A percentile compares a stretch with the other conserved stretches of the same genome.
Conservation (phyloP, 2,888 invertebrate species). For the Acleris cristana region DNA sequence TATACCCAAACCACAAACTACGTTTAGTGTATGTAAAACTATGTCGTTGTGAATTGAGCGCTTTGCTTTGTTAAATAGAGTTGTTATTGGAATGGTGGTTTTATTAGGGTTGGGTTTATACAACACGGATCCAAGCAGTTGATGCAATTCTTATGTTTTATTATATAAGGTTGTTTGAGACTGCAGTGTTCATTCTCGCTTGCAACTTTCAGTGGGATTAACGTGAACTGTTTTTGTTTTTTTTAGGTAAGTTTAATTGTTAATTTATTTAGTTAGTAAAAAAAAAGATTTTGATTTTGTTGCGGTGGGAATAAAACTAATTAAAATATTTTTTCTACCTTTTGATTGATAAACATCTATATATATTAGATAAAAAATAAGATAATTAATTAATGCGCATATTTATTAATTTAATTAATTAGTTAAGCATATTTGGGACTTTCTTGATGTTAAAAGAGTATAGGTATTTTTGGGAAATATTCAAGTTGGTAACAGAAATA, state of each 20-base stretch:
- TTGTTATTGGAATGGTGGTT: slow-evolving; percentile 26
- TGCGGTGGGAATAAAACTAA: no score
- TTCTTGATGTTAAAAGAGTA: no score
- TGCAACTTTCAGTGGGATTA: slow-evolving; percentile 69
- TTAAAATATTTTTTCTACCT: no score
- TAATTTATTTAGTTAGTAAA: slow-evolving; percentile 12
- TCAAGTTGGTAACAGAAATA: no score
- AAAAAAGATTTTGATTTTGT: not conserved
- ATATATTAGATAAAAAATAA: no score
- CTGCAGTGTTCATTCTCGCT: slow-evolving; percentile 63
- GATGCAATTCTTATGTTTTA: slow-evolving; percentile 82
- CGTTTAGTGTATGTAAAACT: slow-evolving; percentile 25
- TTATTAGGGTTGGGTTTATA: slow-evolving; percentile 47
- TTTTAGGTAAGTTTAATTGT: slow-evolving; percentile 55
- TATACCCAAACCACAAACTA: slow-evolving; percentile 40
- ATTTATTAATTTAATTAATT: no score
- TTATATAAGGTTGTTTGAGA: slow-evolving; percentile 77
- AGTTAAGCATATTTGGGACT: no score
- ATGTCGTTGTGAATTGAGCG: slow-evolving; percentile 3
- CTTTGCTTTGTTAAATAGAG: not conserved
- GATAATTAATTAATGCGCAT: no score
- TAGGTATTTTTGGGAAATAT: no score
- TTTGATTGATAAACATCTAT: no score
- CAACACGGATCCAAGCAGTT: slow-evolving; percentile 68
- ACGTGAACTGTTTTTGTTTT: slow-evolving; percentile 59